phyloP scores from a whole-genome alignment of 2,888 invertebrate species.

The Synanthedon formicaeformis region DNA sequence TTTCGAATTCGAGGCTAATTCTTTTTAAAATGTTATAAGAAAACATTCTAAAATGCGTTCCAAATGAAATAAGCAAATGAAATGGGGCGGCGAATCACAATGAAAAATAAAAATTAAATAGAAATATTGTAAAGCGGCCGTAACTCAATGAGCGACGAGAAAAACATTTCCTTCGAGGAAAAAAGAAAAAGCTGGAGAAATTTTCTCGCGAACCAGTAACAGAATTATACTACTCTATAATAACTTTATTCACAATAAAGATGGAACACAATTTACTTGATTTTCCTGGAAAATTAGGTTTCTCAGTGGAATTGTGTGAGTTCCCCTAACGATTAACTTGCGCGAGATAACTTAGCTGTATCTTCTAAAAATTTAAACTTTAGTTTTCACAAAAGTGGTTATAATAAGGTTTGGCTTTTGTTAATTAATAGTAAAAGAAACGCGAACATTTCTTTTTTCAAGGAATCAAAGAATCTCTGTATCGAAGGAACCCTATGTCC shows the following conservation, averaged over 20 bases:
- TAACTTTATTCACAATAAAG: constrained; percentile 60
- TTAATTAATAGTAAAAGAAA: too few relatives aligned
- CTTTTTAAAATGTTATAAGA: too few relatives aligned
- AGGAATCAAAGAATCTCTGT: too few relatives aligned
- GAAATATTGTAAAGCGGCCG: constrained; percentile 54
- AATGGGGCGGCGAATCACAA: constrained; percentile 34
- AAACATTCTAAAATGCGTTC: constrained; percentile 3
- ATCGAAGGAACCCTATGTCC: too few relatives aligned
- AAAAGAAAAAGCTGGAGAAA: constrained; percentile 33
- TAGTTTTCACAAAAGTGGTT: too few relatives aligned
- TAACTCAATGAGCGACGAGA: constrained; percentile 52
- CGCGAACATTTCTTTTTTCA: too few relatives aligned
- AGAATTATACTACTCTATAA: constrained; percentile 63
- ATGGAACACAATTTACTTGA: constrained; percentile 6
- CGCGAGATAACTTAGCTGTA: too few relatives aligned
- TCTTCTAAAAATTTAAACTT: too few relatives aligned
- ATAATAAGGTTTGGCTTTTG: too few relatives aligned
- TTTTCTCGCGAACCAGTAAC: constrained; percentile 37
- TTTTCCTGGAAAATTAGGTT: not conserved
- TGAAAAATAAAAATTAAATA: constrained; percentile 60
- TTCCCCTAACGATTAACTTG: too few relatives aligned
- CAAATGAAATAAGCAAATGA: constrained; percentile 44
- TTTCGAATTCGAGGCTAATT: too few relatives aligned
- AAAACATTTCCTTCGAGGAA: constrained; percentile 27
- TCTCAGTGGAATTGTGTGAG: too few relatives aligned